Conservation (phyloP, 1,140 invertebrate genomes). For the Vanessa atalanta region DNA sequence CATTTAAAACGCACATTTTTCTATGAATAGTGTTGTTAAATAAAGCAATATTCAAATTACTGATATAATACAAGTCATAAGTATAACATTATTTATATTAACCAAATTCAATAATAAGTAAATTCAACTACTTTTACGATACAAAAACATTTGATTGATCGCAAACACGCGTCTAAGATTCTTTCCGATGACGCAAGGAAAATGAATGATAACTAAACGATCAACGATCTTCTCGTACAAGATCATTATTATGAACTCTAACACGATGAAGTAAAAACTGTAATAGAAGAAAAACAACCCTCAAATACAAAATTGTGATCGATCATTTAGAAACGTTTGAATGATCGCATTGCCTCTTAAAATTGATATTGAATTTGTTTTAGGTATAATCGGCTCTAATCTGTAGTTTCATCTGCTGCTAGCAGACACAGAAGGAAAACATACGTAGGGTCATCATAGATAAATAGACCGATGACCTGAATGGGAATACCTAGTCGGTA, state of each 20-base stretch:
- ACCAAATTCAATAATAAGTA: constrained; percentile 31
- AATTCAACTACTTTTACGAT: constrained; percentile 19
- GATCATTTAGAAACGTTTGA: background rate
- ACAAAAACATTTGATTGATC: constrained; percentile 49
- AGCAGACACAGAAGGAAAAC: too few relatives aligned
- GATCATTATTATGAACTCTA: background rate
- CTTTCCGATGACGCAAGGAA: constrained; percentile 51
- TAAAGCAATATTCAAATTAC: too few relatives aligned
- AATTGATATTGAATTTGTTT: background rate
- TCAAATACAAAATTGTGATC: background rate
- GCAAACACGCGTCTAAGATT: constrained; percentile 44
- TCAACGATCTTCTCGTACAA: background rate
- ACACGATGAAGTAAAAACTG: background rate
- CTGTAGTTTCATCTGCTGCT: too few relatives aligned
- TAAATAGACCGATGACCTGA: too few relatives aligned
- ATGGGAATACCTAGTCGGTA: too few relatives aligned
- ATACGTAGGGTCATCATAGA: too few relatives aligned
- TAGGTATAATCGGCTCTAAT: too few relatives aligned
- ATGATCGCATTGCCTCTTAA: background rate
- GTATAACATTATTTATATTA: too few relatives aligned
- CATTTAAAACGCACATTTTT: too few relatives aligned
- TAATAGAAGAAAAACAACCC: background rate
- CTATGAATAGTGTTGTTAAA: too few relatives aligned
- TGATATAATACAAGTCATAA: too few relatives aligned
- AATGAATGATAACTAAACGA: constrained; percentile 46